Base-by-base conservation (phyloP, 2,113 vertebrate genomes). In the Oreochromis niloticus region DNA sequence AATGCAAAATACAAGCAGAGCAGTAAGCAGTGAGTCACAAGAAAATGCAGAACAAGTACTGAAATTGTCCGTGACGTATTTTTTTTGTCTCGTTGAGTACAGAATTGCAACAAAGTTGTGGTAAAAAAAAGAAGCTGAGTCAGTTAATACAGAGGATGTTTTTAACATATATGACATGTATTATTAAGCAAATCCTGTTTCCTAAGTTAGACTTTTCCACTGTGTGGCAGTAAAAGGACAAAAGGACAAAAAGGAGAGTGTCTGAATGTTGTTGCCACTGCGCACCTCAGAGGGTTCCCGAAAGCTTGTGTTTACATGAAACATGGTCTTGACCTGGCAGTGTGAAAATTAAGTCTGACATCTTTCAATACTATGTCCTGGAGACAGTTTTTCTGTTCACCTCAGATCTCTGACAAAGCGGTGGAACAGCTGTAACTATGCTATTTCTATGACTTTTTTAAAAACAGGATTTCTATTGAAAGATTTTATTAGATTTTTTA, bases 31-130 rank as follows among this genome's bases (percentile, higher is more conserved):
- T 32, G 46, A 78, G 27, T 50, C 24, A 32, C 43, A 3, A 32
- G 43, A 19, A 50, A 78, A 50, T 78, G 43, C 46, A 78, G 73
- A 78, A 78, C 43, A 78, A 78, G 46, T 78, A 32, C 46, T 78
- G 27, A 78, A 52, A 50, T 78, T 50, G 46, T 32, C 71, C 1
- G 1, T 52, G 73, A 52, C 4, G 43, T 32, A 6, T 50, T 50
- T 19, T 19, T 73, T n/a, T 16, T 43, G n/a, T 43, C 66, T 75
- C 41, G 48, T 75, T 48, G 24, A 30, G 22, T 48, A 48, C 14
- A 75, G 39, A 46, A 50, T 32, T 78, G 43, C 24, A 50, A 3
- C 71, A 78, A 78, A 50, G 43, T 32, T 78, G 43, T 7, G 24
- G 9, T 14, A 12, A 17, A 1, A 1, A 1, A 19, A 30, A 2